Conservation (phyloP, 2,888 invertebrate genomes). For the Drosophila algonquin region DNA sequence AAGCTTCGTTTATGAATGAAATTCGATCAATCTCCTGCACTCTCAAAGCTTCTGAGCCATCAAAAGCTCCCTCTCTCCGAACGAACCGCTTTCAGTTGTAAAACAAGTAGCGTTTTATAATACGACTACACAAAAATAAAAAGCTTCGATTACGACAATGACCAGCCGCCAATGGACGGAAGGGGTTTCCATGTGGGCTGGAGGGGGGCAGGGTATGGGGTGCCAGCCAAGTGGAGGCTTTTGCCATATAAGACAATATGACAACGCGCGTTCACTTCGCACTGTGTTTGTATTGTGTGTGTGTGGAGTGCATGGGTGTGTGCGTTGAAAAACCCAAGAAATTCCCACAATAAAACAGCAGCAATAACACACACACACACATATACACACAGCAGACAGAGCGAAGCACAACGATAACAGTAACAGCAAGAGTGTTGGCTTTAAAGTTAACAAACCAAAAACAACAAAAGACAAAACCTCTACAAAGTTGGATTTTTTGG, state of each 20-base stretch:
- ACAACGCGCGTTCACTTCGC: conserved; percentile 46
- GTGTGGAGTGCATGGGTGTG: conserved; percentile 63
- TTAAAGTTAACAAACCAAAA: conserved; percentile 72
- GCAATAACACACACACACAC: conserved; percentile 58
- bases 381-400: background rate
- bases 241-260: conserved; percentile 66
- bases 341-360: conserved; percentile 83
- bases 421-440: conserved; percentile 52
- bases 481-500: conserved; percentile 41
- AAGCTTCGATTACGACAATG: conserved; percentile 67
- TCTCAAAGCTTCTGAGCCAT: conserved; percentile 42
- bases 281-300: conserved; percentile 29
- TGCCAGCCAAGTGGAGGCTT: conserved; percentile 51
- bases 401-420: conserved; percentile 42
- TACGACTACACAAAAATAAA: conserved; percentile 32
- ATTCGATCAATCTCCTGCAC: conserved; percentile 48
- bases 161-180: conserved; percentile 6
- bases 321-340: conserved; percentile 84
- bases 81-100: conserved; percentile 47
- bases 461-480: conserved; percentile 41
- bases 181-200: background rate
- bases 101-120: conserved; percentile 69
- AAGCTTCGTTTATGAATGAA: conserved; percentile 73
- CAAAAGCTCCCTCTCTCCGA: conserved; percentile 31
- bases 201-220: conserved; percentile 1